Base-by-base conservation (phyloP, 1,140 invertebrate genomes). In the Drosophila yakuba region DNA sequence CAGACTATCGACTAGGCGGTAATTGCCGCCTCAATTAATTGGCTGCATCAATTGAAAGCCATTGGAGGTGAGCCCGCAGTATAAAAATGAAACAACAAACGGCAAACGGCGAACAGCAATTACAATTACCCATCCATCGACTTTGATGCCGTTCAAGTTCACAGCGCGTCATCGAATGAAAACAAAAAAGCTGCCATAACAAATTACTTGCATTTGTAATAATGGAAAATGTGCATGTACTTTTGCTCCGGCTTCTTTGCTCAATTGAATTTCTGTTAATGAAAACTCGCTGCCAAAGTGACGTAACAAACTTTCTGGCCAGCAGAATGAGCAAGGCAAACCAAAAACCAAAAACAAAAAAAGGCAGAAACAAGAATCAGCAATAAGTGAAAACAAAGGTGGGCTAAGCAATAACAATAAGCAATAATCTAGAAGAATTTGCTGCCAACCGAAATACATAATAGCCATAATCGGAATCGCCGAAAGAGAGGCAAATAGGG, bases 1-100 rank as follows among this genome's bases (percentile, higher is more conserved):
- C 15, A 36, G 38, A n/a, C 43, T 54, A 52, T 58, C 59, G 44
- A 51, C 54, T 61, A 32, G 17, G 20, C 44, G 43, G 47, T 56
- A 78, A 72, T 78, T 78, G 50, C 56, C 54, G 55, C 47, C 54
- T 54, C 66, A 72, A 59, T 73, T 78, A 78, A 78, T 78, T 78
- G 75, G 63, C 74, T 56, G 59, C 74, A 72, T 78, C 75, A 78
- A 78, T 78, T 78, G 67, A 78, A 78, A 59, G 58, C 76, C 77
- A 73, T 73, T 73, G 60, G 67, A 59, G 74, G 50, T 41, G 56
- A 45, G 44, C 50, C 47, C 59, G 61, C 73, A 62, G 23, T 57
- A 73, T 44, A 44, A 77, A 57, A 35, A 32, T 32, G 32, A 32
- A 67, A 39, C 38, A 14, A 39, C 38, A 14, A 39, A 39, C 32